A percentile compares a stretch with the other conserved stretches of the same genome.
phyloP scores from a whole-genome alignment of 1,140 invertebrate species.

The Ceratina japonica region DNA sequence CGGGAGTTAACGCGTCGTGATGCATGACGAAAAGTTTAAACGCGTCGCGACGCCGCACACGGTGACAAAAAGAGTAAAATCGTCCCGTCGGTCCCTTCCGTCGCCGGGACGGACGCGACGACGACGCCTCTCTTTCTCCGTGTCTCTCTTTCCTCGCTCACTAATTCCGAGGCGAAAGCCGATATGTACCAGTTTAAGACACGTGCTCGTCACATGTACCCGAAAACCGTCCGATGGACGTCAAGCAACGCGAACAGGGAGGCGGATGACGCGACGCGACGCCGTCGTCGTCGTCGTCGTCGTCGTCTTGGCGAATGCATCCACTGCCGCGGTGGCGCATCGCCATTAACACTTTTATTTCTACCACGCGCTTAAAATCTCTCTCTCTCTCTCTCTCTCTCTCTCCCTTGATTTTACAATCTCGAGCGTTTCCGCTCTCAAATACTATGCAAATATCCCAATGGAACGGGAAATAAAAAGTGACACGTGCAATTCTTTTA shows the following conservation, averaged over 20 bases:
- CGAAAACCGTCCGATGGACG: constrained; percentile 46
- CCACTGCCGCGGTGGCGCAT: constrained; percentile 55
- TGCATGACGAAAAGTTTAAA: constrained; percentile 60
- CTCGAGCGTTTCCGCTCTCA: constrained; percentile 66
- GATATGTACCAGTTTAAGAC: constrained; percentile 66
- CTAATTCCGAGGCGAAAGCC: constrained; percentile 64
- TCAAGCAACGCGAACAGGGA: constrained; percentile 35
- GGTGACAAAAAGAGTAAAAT: constrained; percentile 56
- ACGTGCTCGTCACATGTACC: constrained; percentile 78
- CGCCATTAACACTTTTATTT: constrained; percentile 77
- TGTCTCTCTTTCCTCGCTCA: constrained; percentile 16
- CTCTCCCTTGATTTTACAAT: constrained; percentile 72
- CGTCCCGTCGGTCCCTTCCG: constrained; percentile 30
- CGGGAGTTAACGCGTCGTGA: constrained; percentile 58
- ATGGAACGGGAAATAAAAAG: not conserved
- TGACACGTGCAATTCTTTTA: not conserved
- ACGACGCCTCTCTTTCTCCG: not conserved
- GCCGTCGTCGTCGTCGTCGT: constrained; percentile 58
- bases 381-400: constrained; percentile 62
- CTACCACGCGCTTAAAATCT: constrained; percentile 62
- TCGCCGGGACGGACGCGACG: constrained; percentile 32
- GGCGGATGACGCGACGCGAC: constrained; percentile 53
- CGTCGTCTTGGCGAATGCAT: constrained; percentile 56
- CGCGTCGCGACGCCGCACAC: constrained; percentile 63
- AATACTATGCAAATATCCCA: constrained; percentile 29